Evolutionary conservation across 2,888 invertebrate genomes (phyloP).

Genomic region (Hypolimnas misippus): DNA sequence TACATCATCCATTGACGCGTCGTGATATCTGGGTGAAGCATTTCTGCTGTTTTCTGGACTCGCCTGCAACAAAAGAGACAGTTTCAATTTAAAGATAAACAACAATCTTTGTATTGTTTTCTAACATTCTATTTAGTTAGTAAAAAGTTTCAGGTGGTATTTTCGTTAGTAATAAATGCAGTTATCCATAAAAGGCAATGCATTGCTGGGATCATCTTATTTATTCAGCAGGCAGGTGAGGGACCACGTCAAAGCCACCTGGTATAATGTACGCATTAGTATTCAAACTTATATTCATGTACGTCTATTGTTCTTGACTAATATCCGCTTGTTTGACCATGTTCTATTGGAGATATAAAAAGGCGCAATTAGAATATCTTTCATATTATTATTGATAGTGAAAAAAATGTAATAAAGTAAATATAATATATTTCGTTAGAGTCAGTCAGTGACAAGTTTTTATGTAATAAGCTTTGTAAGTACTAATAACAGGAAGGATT

Average conservation of each 20-base stretch:
- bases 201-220: slow-evolving; percentile 41
- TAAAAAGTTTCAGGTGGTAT: not conserved
- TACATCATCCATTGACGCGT: slow-evolving; percentile 80
- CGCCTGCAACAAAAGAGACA: slow-evolving; percentile 70
- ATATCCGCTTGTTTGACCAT: slow-evolving; percentile 53
- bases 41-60: slow-evolving; percentile 81
- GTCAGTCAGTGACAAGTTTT: too few species aligned
- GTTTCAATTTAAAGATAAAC: not conserved
- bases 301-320: slow-evolving; percentile 68
- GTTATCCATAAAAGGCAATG: slow-evolving; percentile 34
- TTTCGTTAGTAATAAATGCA: not conserved
- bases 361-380: slow-evolving; percentile 25
- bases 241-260: slow-evolving; percentile 46
- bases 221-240: slow-evolving; percentile 41
- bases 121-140: not conserved
- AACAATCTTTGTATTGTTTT: not conserved
- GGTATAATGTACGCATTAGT: slow-evolving; percentile 57
- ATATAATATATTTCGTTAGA: not conserved
- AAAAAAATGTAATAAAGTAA: not conserved
- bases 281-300: slow-evolving; percentile 60
- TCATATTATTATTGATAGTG: not conserved
- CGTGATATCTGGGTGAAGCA: slow-evolving; percentile 78
- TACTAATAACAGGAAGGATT: too few species aligned
- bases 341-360: slow-evolving; percentile 35
- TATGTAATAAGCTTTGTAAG: too few species aligned